Evolutionary conservation across 2,113 vertebrate species (phyloP).

Genomic region (Pterophyllum scalare): DNA sequence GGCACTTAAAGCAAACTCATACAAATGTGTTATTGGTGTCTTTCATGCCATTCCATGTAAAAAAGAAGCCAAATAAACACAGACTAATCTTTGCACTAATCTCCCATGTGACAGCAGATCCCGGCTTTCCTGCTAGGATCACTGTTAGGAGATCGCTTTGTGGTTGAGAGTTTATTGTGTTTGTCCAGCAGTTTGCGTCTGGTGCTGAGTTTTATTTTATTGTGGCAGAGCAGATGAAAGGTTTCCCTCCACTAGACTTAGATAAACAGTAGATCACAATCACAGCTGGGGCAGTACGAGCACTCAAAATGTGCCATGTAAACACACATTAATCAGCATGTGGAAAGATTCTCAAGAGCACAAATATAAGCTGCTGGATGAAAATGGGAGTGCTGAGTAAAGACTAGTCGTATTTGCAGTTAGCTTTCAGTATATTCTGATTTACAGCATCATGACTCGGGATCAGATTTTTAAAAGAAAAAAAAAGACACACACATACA

Average conservation of each 20-base stretch:
- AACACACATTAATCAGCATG: slow-evolving; percentile 64
- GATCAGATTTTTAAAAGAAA: neutral
- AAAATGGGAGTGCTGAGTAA: slow-evolving; percentile 35
- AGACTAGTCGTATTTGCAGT: neutral
- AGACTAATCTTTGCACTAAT: slow-evolving; percentile 51
- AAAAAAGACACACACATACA: neutral
- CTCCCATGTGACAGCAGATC: slow-evolving; percentile 38
- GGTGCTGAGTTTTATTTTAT: slow-evolving; percentile 64
- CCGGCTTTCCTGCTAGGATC: slow-evolving; percentile 25
- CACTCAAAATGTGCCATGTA: slow-evolving; percentile 40
- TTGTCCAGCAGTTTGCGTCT: slow-evolving; percentile 67
- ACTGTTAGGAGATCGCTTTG: slow-evolving; percentile 35
- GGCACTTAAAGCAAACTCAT: slow-evolving; percentile 45
- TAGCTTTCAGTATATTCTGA: neutral
- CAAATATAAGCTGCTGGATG: neutral
- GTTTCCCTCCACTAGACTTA: slow-evolving; percentile 65
- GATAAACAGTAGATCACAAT: slow-evolving; percentile 72
- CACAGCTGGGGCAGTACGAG: slow-evolving; percentile 31
- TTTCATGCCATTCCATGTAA: slow-evolving; percentile 35
- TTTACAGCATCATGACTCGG: neutral
- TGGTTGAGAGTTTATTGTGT: slow-evolving; percentile 67
- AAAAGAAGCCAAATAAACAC: slow-evolving; percentile 65
- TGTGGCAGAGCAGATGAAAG: slow-evolving; percentile 71
- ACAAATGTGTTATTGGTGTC: slow-evolving; percentile 30
- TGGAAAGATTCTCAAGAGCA: slow-evolving; percentile 35